Conservation (phyloP, 2,113 vertebrate species). For the Spizaetus ornatus region DNA sequence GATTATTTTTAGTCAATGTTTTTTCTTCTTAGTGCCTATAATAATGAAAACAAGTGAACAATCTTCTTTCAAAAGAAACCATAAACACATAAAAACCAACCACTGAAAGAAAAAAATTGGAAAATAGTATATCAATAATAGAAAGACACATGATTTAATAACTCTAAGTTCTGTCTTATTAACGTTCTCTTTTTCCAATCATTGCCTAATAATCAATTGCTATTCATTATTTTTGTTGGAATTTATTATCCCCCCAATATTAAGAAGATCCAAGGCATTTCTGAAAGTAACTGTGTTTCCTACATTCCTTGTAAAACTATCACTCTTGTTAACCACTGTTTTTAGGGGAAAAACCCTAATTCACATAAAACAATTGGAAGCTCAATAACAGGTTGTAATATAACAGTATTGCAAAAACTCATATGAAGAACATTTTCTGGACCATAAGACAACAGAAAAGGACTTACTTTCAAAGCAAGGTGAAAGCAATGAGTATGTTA, state of each 20-base stretch:
- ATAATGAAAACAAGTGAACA: neutral
- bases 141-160: neutral
- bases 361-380: neutral
- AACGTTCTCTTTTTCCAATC: neutral
- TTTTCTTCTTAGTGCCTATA: neutral
- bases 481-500: neutral
- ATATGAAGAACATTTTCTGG: neutral
- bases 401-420: neutral
- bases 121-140: neutral
- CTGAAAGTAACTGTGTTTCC: neutral
- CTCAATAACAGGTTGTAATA: neutral
- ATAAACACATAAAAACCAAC: neutral
- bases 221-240: neutral
- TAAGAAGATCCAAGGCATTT: neutral
- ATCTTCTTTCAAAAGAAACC: neutral
- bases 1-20: neutral
- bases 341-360: neutral
- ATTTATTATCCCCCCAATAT: accelerated
- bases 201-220: neutral
- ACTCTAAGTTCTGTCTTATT: neutral
- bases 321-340: neutral
- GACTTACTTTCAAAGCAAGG: neutral
- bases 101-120: neutral
- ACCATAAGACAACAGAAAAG: neutral
- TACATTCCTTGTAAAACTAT: neutral